Evolutionary conservation across 2,888 invertebrate species (phyloP), one percentile per base, ranked within the genome.

Genomic region (Callyntrura sp.): DNA sequence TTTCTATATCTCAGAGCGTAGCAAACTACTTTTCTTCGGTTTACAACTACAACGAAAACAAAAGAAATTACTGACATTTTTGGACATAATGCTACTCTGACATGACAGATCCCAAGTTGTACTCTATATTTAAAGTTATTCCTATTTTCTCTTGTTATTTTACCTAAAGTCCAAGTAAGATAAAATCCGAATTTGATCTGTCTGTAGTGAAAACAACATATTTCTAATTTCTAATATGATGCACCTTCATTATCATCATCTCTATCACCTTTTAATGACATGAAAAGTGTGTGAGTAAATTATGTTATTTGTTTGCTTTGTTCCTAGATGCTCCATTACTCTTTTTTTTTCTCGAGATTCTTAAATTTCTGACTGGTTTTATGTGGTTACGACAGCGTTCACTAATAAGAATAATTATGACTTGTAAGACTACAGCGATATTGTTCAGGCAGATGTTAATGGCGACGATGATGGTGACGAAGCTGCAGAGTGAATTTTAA

Each of bases 261-360:
- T 11, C 48, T 23, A 48, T 25, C 35, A 68, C 43, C 70, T n/a
- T n/a, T 81, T n/a, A n/a, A 35, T 45, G 60, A 65, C 28, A 48
- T 57, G 60, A 85, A 57, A 85, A 62, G 76, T 85, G n/a, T n/a
- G 85, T 60, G 85, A 85, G 85, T 62, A 60, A 73, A 62, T 57
- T 68, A 51, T 4, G 55, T 76, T 76, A 76, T 51, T 65, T 45
- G 60, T 57, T n/a, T 51, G 73, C 25, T 76, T 28, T 62, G 45
- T 62, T 62, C 57, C 60, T 62, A 28, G 17, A 3, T 62, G 62
- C 62, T 62, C 25, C 23, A 9, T 25, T 62, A 25, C 23, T 60
- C 12, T 43, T 28, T 20, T 1, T 12, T 20, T 48, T 48, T 1
- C 14, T 35, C 23, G 25, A 45, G n/a, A n/a, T n/a, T n/a, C n/a